Conservation (phyloP, 2,113 vertebrate genomes). For the Xiphorhynchus elegans region DNA sequence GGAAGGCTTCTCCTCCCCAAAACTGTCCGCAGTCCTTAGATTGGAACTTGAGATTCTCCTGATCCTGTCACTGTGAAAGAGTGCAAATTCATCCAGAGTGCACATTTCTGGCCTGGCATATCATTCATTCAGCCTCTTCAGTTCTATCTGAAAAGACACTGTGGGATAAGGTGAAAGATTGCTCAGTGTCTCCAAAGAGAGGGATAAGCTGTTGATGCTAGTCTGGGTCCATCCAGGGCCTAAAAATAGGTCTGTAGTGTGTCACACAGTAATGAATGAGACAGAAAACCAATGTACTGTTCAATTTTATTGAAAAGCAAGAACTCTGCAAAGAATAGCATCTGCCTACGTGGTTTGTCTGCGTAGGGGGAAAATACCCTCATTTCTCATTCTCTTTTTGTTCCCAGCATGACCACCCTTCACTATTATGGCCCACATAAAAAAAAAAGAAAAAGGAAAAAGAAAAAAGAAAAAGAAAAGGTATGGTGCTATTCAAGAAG, state of each 20-base stretch:
- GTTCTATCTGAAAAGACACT: neutral
- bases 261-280: neutral
- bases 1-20: neutral
- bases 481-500: neutral
- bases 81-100: neutral
- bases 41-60: neutral
- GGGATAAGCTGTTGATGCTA: neutral
- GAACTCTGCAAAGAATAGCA: neutral
- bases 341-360: neutral
- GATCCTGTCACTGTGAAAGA: neutral
- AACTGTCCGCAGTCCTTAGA: neutral
- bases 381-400: neutral
- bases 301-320: conserved; percentile 8
- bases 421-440: neutral
- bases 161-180: neutral
- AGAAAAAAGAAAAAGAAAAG: no score
- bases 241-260: neutral
- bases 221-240: neutral
- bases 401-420: neutral
- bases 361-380: neutral
- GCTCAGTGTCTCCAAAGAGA: neutral
- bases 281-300: neutral
- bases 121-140: neutral
- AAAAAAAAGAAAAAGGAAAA: no score
- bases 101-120: neutral